phyloP scores from a whole-genome alignment of 2,113 vertebrate genomes.

The human region GRCh38 chr20:59990501-59991000 shows the following conservation, averaged over 20 bases:
- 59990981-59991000: too few relatives aligned
- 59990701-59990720: too few relatives aligned
- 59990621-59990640: neutral
- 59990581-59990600: neutral
- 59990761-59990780: neutral
- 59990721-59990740: neutral
- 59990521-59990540: neutral
- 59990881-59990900: too few relatives aligned
- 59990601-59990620: neutral
- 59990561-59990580: neutral
- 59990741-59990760: rapidly evolving
- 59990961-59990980: too few relatives aligned
- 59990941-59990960: too few relatives aligned
- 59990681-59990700: neutral
- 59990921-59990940: too few relatives aligned
- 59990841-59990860: neutral
- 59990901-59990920: too few relatives aligned
- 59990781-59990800: neutral
- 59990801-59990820: neutral
- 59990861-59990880: too few relatives aligned
- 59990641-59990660: neutral
- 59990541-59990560: neutral
- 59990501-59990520: neutral
- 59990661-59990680: neutral
- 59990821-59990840: neutral